A percentile compares a stretch with the other conserved stretches of the same genome.
Evolutionary conservation across 2,113 vertebrate species (phyloP).

Genomic region (Perognathus longimembris): DNA sequence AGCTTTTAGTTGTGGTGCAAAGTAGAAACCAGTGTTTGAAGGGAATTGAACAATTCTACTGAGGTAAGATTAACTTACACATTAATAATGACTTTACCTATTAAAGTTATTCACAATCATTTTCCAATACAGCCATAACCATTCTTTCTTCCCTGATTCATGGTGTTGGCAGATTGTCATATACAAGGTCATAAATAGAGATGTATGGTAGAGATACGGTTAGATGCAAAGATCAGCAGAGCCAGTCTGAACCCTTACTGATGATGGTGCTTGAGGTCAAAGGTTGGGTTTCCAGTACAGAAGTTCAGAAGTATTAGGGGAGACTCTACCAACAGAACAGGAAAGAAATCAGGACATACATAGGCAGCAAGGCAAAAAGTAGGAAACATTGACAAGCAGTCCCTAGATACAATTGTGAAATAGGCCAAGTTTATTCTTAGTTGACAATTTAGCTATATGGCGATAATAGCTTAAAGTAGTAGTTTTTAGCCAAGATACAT

Average conservation of each 20-base stretch:
- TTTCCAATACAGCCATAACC: neutral
- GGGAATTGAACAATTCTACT: neutral
- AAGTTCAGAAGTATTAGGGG: neutral
- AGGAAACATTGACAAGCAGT: constrained; percentile 34
- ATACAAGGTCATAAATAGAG: neutral
- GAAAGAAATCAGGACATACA: constrained; percentile 41
- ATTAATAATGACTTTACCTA: neutral
- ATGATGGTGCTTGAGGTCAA: neutral
- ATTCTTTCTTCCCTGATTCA: neutral
- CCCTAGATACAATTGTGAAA: constrained; percentile 63
- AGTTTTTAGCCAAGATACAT: constrained; percentile 10
- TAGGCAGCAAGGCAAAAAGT: constrained; percentile 2
- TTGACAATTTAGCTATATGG: constrained; percentile 29
- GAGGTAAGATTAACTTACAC: neutral
- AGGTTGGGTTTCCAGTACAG: constrained; percentile 7
- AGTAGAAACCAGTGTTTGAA: constrained; percentile 42
- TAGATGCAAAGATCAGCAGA: constrained; percentile 16
- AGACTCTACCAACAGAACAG: neutral
- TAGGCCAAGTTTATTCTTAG: constrained; percentile 68
- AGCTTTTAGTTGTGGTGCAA: neutral
- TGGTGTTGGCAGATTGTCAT: neutral
- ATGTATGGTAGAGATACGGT: neutral
- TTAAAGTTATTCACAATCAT: constrained; percentile 11
- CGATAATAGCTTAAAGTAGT: constrained; percentile 41
- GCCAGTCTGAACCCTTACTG: neutral